Evolutionary conservation across 2,888 invertebrate species (phyloP).

Genomic region (Xestia c-nigrum): DNA sequence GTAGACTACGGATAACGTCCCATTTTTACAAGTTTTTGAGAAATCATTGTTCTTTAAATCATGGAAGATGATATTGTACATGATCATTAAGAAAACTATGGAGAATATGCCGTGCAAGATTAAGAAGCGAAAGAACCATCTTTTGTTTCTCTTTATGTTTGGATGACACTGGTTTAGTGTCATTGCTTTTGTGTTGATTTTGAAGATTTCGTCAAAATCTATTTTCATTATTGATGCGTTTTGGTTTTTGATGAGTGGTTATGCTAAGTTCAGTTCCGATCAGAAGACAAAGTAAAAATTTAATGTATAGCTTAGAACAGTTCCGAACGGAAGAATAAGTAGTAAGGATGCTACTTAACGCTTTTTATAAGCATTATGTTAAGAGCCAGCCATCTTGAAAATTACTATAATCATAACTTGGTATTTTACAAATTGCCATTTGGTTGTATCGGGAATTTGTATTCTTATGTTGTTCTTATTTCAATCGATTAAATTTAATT

Average conservation of each 20-base stretch:
- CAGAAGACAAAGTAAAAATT: not conserved
- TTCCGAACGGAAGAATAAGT: not conserved
- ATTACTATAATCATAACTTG: no score
- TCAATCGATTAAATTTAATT: no score
- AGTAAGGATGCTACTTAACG: not conserved
- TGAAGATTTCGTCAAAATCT: constrained; percentile 62
- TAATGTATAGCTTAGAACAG: not conserved
- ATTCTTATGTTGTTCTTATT: no score
- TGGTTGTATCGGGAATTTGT: no score
- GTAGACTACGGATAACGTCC: constrained; percentile 44
- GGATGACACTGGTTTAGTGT: constrained; percentile 61
- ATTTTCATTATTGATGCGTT: constrained; percentile 55
- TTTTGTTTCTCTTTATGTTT: constrained; percentile 45
- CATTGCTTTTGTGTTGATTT: constrained; percentile 49
- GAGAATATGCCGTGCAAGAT: constrained; percentile 50
- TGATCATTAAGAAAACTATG: constrained; percentile 28
- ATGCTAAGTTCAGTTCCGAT: not conserved
- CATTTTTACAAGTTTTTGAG: constrained; percentile 60
- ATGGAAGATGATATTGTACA: constrained; percentile 60
- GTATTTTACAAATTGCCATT: no score
- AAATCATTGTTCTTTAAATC: constrained; percentile 60
- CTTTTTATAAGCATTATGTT: constrained; percentile 29
- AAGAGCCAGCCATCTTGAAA: constrained; percentile 21
- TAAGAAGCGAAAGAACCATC: constrained; percentile 57
- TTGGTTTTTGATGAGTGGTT: not conserved